Base-by-base conservation (phyloP, 2,797 vertebrate species). In the Karalla daura region DNA sequence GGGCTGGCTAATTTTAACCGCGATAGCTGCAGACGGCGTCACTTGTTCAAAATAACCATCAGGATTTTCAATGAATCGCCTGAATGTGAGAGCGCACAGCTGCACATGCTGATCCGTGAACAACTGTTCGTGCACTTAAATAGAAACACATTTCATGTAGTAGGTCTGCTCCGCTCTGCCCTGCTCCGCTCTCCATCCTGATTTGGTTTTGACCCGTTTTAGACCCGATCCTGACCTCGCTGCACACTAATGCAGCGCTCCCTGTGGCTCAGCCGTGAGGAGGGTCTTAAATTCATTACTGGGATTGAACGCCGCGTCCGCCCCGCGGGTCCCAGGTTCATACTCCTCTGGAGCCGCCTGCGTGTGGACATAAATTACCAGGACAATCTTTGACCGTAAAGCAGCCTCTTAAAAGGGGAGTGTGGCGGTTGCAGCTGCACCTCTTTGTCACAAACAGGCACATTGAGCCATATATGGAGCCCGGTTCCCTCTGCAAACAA, bases 311-410 rank as follows among this genome's bases (percentile, higher is more conserved):
- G 81, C 56, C 58, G 62, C 36, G 63, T 74, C 81, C 70, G 69
- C 66, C 70, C 70, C 70, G 60, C 79, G 76, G 58, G 63, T 84
- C 70, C 84, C 75, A 78, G 84, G 75, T 81, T 92, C 80, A 79
- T 76, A 44, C 50, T 82, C 85, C 82, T 77, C 85, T 84, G 80
- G 60, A 88, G 89, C 83, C 80, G 79, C 82, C 85, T 71, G 40
- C 14, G 18, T 67, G 81, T 78, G 74, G 68, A 81, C 63, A 85
- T 92, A 92, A 91, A 92, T 93, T 88, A 92, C 70, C 84, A 67
- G 71, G 61, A 85, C 74, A n/a, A 81, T 89, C 84, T 78, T 86
- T 76, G 49, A 71, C 87, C 83, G 82, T 89, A 83, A 89, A 89
- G 75, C 66, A 66, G 64, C 76, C 87, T 85, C 84, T 86, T 88